A percentile compares a stretch with the other conserved stretches of the same genome.
These are phyloP conservation scores for Otis tarda DNA, from an alignment of 2,113 vertebrate genomes.

Conservation along the genomic window DNA sequence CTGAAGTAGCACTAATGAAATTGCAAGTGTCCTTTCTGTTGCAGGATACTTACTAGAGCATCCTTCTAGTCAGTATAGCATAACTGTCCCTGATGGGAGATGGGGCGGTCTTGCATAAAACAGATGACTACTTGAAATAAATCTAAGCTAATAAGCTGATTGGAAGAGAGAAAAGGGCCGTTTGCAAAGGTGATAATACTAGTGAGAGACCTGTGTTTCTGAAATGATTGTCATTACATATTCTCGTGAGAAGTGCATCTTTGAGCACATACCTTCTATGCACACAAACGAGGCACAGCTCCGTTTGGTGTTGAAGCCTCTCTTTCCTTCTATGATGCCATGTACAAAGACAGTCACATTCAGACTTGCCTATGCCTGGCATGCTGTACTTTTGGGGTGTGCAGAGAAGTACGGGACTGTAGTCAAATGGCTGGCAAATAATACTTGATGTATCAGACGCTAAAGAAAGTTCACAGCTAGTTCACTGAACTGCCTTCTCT, in stretches of 20 bases:
- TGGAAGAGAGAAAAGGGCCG: background rate
- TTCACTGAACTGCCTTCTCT: background rate
- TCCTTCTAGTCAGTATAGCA: background rate
- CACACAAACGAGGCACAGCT: background rate
- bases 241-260: background rate
- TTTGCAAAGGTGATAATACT: background rate
- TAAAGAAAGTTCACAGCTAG: background rate
- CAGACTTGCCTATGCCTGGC: background rate
- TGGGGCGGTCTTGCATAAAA: background rate
- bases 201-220: background rate
- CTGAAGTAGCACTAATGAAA: background rate
- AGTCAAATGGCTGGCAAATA: background rate
- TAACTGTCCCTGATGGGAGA: background rate
- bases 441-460: background rate
- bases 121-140: background rate
- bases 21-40: background rate
- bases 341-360: too few relatives aligned
- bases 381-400: background rate
- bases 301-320: background rate
- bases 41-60: background rate
- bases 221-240: accelerated
- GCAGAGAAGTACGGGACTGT: background rate
- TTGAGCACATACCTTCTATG: accelerated
- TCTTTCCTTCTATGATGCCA: background rate
- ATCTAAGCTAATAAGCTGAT: background rate